Evolutionary conservation across 2,113 vertebrate genomes (phyloP).

Genomic region (Clarias magur): DNA sequence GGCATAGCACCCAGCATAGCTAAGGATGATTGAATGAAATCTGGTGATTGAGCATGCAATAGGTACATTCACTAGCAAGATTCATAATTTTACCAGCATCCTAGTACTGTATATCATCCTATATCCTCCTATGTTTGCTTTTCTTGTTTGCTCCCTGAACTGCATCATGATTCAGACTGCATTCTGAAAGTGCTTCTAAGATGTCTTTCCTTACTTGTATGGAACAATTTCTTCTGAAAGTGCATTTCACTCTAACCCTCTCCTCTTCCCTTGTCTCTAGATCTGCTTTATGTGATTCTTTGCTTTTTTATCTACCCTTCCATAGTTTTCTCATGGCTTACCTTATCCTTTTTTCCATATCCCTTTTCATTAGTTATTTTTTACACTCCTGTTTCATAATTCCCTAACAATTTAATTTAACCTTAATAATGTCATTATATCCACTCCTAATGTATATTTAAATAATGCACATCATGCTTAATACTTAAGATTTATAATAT

Average conservation of each 20-base stretch:
- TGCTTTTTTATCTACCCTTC: background rate
- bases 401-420: background rate
- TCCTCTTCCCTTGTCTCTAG: background rate
- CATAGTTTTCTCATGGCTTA: background rate
- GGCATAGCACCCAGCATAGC: no score
- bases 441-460: background rate
- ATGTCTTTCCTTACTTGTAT: background rate
- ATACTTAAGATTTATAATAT: background rate
- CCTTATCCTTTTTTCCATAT: background rate
- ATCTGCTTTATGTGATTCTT: background rate
- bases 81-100: background rate
- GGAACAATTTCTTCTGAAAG: slow-evolving; percentile 7
- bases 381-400: background rate
- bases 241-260: background rate
- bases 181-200: background rate
- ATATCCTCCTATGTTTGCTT: background rate
- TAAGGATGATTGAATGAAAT: no score
- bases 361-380: background rate
- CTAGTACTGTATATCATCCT: background rate
- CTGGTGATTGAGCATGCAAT: no score
- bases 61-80: background rate
- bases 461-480: background rate
- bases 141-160: background rate
- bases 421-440: background rate
- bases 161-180: background rate